These are phyloP conservation scores for Carassius gibelio DNA, from an alignment of 2,113 vertebrate species.

Conservation along the genomic window DNA sequence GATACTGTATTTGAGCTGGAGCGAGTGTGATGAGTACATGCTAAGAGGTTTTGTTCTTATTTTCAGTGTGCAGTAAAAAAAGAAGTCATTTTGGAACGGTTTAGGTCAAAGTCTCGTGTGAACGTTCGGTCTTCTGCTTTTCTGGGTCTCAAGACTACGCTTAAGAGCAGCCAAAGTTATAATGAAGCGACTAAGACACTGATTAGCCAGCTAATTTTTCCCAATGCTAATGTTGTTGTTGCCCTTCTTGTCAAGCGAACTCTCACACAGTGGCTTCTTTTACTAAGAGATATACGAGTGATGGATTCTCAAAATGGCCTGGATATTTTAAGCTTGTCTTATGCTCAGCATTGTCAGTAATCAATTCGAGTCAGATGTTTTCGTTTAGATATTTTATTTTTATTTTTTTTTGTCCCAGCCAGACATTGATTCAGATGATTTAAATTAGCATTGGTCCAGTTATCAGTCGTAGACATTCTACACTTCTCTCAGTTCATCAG, in stretches of 20 bases:
- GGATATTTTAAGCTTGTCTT: conserved; percentile 70
- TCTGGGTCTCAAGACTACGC: conserved; percentile 14
- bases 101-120: conserved; percentile 2
- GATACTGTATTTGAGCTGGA: conserved; percentile 54
- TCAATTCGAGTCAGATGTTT: conserved; percentile 81
- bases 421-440: conserved; percentile 78
- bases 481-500: conserved; percentile 67
- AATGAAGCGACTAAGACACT: conserved; percentile 51
- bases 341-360: conserved; percentile 72
- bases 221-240: conserved; percentile 45
- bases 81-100: background rate
- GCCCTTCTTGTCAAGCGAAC: conserved; percentile 34
- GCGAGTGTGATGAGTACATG: conserved; percentile 13
- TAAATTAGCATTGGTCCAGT: conserved; percentile 76
- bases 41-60: background rate
- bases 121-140: background rate
- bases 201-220: conserved; percentile 48
- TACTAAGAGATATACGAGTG: conserved; percentile 59
- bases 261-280: conserved; percentile 51
- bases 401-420: conserved; percentile 43
- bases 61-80: background rate
- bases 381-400: conserved; percentile 66
- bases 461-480: conserved; percentile 72
- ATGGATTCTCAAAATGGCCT: conserved; percentile 64
- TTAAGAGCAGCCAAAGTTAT: conserved; percentile 43